Conservation (phyloP, 1,140 invertebrate genomes). For the Microplitis mediator region DNA sequence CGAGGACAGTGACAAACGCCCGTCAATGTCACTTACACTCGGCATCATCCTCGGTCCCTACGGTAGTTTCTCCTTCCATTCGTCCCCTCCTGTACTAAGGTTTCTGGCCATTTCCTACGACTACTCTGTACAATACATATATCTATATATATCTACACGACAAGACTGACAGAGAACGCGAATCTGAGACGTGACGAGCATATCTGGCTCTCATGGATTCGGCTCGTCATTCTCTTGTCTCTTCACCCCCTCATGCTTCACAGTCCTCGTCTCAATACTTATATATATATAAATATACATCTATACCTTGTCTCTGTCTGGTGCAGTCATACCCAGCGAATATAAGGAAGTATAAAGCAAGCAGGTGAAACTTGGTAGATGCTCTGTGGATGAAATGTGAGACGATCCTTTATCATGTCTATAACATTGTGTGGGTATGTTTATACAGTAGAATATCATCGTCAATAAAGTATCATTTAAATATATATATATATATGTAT, state of each 20-base stretch:
- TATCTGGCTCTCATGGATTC: conserved; percentile 45
- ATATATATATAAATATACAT: too few relatives aligned
- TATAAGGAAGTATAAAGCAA: not conserved
- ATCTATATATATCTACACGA: too few relatives aligned
- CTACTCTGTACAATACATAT: not conserved
- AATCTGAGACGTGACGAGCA: conserved; percentile 51
- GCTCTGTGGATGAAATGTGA: not conserved
- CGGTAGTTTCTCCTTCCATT: conserved; percentile 16
- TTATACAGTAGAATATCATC: not conserved
- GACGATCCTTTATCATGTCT: not conserved
- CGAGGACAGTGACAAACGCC: conserved; percentile 61
- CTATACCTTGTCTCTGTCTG: not conserved
- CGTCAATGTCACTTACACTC: conserved; percentile 57
- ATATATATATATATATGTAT: too few relatives aligned
- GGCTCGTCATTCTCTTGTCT: conserved; percentile 40
- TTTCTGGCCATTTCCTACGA: not conserved
- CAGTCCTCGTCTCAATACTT: conserved; percentile 17
- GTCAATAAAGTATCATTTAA: conserved; percentile 11
- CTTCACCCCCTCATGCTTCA: conserved; percentile 30
- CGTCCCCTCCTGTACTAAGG: conserved; percentile 21
- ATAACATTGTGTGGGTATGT: not conserved
- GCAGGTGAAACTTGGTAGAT: not conserved
- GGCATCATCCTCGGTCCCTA: conserved; percentile 33
- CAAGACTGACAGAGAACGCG: conserved; percentile 32
- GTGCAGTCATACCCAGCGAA: not conserved